Evolutionary conservation across 2,113 vertebrate species (phyloP), one percentile per base, ranked within the genome.

Genomic region (Chascanopsetta lugubris): DNA sequence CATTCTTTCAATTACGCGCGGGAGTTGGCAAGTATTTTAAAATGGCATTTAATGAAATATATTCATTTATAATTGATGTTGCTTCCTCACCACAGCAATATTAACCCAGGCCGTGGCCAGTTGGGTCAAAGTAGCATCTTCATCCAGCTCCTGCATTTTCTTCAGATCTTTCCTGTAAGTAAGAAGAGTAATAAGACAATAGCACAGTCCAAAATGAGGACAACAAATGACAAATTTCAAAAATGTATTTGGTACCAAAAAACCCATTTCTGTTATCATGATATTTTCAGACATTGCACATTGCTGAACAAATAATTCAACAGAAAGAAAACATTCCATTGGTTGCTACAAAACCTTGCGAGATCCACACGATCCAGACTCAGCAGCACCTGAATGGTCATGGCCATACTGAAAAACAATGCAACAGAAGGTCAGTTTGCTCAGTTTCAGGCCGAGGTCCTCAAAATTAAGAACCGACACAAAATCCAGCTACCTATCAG

Each of bases 101-200:
- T 94, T 96, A 75, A 98, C 95, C 97, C 96, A 99, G 60, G 97
- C 97, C 0, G 95, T 96, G 9, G 96, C 94, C 65, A 99, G 90
- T 91, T 99, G 97, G 6, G 97, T 98, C 8, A 99, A 91, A 0
- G 97, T 98, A 0, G 96, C 94, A 0, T 99, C 97, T 69, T 99
- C 97, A 0, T 99, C 97, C 61, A 94, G 94, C 53, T 99, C 97
- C 80, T 97, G 96, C 96, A 99, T 99, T 59, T 94, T 97, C 86
- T 99, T 99, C 59, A 99, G 91, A 54, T 99, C 97, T 76, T 99
- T 99, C 65, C 97, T 99, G 87, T 42, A 11, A 32, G 53, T 11
- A 51, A n/a, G 22, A 67, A 6, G 42, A 32, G 10, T 61, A 2
- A 36, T 57, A 4, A 10, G 20, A 61, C 18, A 0, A 15, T 18